These are phyloP conservation scores for Palythoa caribaeorum DNA, from an alignment of 92 coral and sea anemone species.

Conservation along the genomic window DNA sequence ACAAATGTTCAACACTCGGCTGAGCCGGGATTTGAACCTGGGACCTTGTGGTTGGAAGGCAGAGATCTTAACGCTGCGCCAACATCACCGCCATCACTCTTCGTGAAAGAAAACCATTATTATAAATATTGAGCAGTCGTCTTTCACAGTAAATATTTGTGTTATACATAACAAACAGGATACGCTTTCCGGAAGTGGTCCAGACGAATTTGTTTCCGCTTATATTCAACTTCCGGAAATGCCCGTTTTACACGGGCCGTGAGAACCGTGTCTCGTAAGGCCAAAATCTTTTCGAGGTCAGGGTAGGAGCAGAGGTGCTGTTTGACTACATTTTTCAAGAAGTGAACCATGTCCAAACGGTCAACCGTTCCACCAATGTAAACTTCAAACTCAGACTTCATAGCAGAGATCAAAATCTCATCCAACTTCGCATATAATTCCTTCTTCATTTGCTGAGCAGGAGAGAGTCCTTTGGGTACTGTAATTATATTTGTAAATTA, in stretches of 20 bases:
- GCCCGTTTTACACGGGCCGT: slow-evolving; percentile 94
- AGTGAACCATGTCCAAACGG: slow-evolving; percentile 85
- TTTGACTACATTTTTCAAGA: slow-evolving; percentile 74
- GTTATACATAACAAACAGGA: slow-evolving; percentile 52
- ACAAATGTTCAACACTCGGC: no score
- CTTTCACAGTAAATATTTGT: no score
- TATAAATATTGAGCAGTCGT: no score
- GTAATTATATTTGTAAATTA: not conserved
- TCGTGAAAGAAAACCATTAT: no score
- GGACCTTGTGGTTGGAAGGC: no score
- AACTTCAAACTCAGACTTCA: slow-evolving; percentile 85
- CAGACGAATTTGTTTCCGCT: slow-evolving; percentile 84
- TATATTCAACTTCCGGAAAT: slow-evolving; percentile 92
- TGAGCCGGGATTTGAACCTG: no score
- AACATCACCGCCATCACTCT: no score
- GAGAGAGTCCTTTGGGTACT: slow-evolving; percentile 60
- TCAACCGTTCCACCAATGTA: slow-evolving; percentile 78
- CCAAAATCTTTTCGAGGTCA: slow-evolving; percentile 83
- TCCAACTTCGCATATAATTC: slow-evolving; percentile 84
- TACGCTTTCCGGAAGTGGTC: slow-evolving; percentile 95
- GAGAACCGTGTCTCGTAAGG: slow-evolving; percentile 89
- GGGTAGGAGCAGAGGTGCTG: slow-evolving; percentile 69
- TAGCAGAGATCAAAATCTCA: slow-evolving; percentile 81
- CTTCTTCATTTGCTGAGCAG: slow-evolving; percentile 77
- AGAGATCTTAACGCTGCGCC: no score